Conservation (phyloP, 2,113 vertebrate species). For the Procapra przewalskii region DNA sequence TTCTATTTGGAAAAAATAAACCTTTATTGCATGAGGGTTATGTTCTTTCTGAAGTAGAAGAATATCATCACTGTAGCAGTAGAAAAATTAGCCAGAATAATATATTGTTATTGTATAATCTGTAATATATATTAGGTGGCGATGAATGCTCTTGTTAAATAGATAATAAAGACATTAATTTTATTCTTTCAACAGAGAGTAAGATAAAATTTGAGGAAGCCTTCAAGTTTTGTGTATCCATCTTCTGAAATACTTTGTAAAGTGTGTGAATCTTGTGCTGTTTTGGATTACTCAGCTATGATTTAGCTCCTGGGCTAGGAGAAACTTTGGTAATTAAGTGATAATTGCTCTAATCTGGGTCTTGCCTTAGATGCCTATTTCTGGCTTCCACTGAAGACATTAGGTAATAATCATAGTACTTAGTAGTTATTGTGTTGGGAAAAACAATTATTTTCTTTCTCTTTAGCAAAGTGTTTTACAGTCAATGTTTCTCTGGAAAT, state of each 20-base stretch:
- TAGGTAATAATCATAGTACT: background rate
- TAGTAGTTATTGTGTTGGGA: background rate
- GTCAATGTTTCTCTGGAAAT: background rate
- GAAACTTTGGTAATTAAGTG: slow-evolving; percentile 40
- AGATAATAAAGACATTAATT: slow-evolving; percentile 21
- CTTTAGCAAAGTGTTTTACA: slow-evolving; percentile 48
- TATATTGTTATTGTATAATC: background rate
- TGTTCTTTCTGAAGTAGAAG: background rate
- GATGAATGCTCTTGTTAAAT: background rate
- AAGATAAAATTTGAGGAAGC: background rate
- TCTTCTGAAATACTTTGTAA: background rate
- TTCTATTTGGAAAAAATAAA: background rate
- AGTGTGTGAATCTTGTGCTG: background rate
- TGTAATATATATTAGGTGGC: background rate
- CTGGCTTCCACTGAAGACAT: slow-evolving; percentile 36
- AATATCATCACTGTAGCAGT: background rate
- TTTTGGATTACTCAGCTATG: background rate
- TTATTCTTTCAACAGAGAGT: background rate
- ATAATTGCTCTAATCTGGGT: slow-evolving; percentile 16
- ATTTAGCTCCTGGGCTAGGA: slow-evolving; percentile 1
- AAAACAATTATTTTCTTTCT: background rate
- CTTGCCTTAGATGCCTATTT: background rate
- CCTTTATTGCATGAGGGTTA: background rate
- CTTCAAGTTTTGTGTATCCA: background rate
- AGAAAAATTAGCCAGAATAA: background rate